Base-by-base conservation (phyloP, 2,888 invertebrate genomes). In the Galeopsomyia nigrocyanea region DNA sequence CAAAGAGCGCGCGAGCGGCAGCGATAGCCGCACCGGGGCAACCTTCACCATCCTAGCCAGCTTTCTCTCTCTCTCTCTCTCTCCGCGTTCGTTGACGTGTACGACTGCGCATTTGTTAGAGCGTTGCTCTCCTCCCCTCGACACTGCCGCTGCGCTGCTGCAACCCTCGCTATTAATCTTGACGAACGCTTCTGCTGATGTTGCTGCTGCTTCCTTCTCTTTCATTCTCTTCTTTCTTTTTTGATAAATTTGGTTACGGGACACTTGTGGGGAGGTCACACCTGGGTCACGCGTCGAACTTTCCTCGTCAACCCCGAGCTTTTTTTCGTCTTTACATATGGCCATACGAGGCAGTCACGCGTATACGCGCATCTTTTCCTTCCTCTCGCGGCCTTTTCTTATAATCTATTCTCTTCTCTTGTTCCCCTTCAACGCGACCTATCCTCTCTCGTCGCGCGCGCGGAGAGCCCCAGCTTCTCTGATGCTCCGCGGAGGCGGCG, bases 1-100 rank as follows among this genome's bases (percentile, higher is more conserved):
- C 81, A 79, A 39, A 80, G 77, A 79, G 77, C 77, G 76, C 77
- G 73, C 73, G 68, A 21, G 60, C 49, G 49, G 58, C 22, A 49
- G 51, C 61, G 65, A 61, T 53, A 62, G 62, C 39, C 39, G 39
- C 39, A 71, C 56, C 75, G 68, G 73, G 67, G 26, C 66, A 46
- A 51, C 47, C 56, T 71, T 64, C 69, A 60, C 63, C 39, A 10
- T 39, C 10, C 31, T 7, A 56, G 50, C 65, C 68, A 60, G 55
- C 73, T 57, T 61, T 51, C 57, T 51, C 22, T 55, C 53, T 14
- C 57, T 51, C 22, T 55, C 53, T 14, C 39, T 51, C n/a, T 21
- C 19, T 14, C 49, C 19, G 21, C 49, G 26, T 31, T 10, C 26
- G 14, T 51, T 31, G 50, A 31, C 51, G 22, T 22, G 22, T 56